Evolutionary conservation across 2,888 invertebrate species (phyloP), one percentile per base, ranked within the genome.

Genomic region (Aethes cnicana): DNA sequence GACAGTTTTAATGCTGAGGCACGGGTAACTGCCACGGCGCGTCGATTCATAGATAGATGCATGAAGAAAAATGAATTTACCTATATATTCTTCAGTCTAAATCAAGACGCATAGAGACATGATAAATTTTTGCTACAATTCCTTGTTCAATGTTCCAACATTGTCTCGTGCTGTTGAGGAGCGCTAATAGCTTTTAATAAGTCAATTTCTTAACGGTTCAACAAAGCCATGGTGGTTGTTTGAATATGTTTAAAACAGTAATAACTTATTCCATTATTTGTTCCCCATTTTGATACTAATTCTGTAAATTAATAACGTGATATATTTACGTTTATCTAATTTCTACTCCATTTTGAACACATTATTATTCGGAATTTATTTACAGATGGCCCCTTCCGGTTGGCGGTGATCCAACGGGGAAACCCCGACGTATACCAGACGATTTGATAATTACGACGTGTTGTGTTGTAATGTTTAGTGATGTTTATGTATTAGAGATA

Each of bases 331-430:
- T 35, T 12, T 7, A 43, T 50, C 43, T 37, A 36, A 50, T 50
- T 44, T 50, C 41, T 28, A 44, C 17, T 18, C 23, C 12, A 37
- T 37, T 36, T 50, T 37, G 30, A 44, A 44, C 37, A 23, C 69
- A 74, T 84, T 81, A 81, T 81, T 78, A 81, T 82, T 77, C 74
- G 63, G 74, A 77, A 83, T 84, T 80, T 84, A 81, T 83, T 83
- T 81, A 80, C 77, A 82, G 80, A 78, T 77, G 67, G 73, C 74
- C 67, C 72, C 81, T 85, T 84, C 83, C 86, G 81, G 79, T 84
- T 88, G 88, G 88, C 87, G 70, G 56, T 64, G 57, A 63, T 81
- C 88, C 88, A 88, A 81, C 74, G 79, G 86, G 87, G 86, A 80
- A 84, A 78, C 84, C 86, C 88, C 82, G 68, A 70, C 76, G 76